Conservation (phyloP, 2,113 vertebrate species). For the Anguilla japonica region DNA sequence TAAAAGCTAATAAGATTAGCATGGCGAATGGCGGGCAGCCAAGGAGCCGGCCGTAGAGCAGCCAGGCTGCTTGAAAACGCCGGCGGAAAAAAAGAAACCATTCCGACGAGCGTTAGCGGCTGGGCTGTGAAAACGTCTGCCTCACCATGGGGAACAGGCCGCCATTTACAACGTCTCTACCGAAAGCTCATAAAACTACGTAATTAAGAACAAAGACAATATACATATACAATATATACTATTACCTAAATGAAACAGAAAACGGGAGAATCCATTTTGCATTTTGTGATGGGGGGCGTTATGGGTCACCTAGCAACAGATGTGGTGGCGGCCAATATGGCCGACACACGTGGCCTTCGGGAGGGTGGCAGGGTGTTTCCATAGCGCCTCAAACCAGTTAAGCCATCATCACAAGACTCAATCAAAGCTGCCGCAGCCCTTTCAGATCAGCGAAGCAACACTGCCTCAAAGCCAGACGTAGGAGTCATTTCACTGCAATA, state of each 20-base stretch:
- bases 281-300: no score
- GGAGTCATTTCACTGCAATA: background rate
- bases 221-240: no score
- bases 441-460: no score
- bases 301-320: no score
- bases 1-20: background rate
- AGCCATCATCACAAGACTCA: background rate
- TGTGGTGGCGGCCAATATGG: no score
- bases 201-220: no score
- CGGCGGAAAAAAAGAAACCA: background rate
- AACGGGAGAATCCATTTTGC: no score
- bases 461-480: no score
- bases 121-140: background rate
- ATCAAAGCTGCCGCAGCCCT: background rate
- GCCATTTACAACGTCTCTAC: no score
- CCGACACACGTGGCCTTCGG: background rate
- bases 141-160: background rate
- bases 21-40: background rate
- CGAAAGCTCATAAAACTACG: no score
- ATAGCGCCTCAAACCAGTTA: background rate
- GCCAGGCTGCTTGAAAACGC: background rate
- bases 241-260: no score
- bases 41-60: background rate
- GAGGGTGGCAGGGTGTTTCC: background rate
- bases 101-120: background rate